A percentile compares a stretch with the other conserved stretches of the same genome.
phyloP scores from a whole-genome alignment of 1,140 invertebrate species.

The Campodea augens region DNA sequence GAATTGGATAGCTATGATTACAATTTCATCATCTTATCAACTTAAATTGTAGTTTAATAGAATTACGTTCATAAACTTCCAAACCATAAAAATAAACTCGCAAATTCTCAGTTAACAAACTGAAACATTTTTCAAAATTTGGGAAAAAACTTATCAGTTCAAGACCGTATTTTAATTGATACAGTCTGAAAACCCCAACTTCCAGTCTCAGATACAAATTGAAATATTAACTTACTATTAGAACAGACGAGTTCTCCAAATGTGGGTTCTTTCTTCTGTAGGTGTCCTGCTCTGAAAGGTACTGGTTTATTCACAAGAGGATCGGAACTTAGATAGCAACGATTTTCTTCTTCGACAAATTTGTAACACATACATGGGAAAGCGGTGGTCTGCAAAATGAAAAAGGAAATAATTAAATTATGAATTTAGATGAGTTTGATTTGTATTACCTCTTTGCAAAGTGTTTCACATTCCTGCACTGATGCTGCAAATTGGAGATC shows the following conservation, averaged over 20 bases:
- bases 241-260: background rate
- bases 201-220: too few species aligned
- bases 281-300: background rate
- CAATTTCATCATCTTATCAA: too few species aligned
- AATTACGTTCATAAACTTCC: too few species aligned
- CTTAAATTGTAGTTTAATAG: too few species aligned
- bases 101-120: too few species aligned
- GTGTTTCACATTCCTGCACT: slow-evolving; percentile 25
- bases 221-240: background rate
- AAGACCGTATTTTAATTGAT: too few species aligned
- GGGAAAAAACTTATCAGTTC: too few species aligned
- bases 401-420: slow-evolving; percentile 1
- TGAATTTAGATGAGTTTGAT: slow-evolving; percentile 9
- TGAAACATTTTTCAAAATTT: too few species aligned
- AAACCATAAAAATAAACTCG: too few species aligned
- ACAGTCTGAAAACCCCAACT: too few species aligned
- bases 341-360: slow-evolving; percentile 21
- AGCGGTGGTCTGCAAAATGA: slow-evolving; percentile 18
- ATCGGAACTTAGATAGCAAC: slow-evolving; percentile 24
- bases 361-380: slow-evolving; percentile 25
- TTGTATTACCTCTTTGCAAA: slow-evolving; percentile 24
- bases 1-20: too few species aligned
- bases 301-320: background rate
- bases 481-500: slow-evolving; percentile 27
- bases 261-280: background rate